Percentiles rank a stretch among this genome's conserved stretches.
Conservation (phyloP, 2,797 vertebrate genomes). For the Serranus cabrilla region DNA sequence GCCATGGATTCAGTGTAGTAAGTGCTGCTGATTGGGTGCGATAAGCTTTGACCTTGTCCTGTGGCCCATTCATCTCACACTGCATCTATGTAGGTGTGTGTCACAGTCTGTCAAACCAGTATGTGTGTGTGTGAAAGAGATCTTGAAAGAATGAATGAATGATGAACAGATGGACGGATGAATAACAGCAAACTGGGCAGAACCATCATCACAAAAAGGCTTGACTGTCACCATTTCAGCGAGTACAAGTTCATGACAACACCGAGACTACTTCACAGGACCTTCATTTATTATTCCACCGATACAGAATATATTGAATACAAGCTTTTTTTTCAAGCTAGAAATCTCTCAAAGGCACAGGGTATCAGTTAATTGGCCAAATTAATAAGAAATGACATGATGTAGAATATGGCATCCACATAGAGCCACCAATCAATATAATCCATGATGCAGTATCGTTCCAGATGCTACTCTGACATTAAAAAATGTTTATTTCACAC, state of each 20-base stretch:
- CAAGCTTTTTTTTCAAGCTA: constrained; percentile 49
- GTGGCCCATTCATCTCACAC: constrained; percentile 18
- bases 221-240: constrained; percentile 14
- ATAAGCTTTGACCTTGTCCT: constrained; percentile 53
- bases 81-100: constrained; percentile 27
- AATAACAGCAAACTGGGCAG: constrained; percentile 21
- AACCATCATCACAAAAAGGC: constrained; percentile 25
- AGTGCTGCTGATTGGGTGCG: constrained; percentile 33
- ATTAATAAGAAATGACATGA: constrained; percentile 47
- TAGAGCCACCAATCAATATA: constrained; percentile 30
- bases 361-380: constrained; percentile 66
- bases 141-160: neutral
- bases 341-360: constrained; percentile 82
- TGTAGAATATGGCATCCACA: constrained; percentile 58
- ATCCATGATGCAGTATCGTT: constrained; percentile 46
- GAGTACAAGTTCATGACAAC: constrained; percentile 57
- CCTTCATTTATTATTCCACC: constrained; percentile 74
- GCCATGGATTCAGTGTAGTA: constrained; percentile 45
- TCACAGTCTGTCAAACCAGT: neutral
- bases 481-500: constrained; percentile 31
- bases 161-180: constrained; percentile 12
- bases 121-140: neutral
- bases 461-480: constrained; percentile 55
- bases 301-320: constrained; percentile 71
- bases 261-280: constrained; percentile 64